phyloP scores from a whole-genome alignment of 1,140 invertebrate species.

The Saccostrea echinata region DNA sequence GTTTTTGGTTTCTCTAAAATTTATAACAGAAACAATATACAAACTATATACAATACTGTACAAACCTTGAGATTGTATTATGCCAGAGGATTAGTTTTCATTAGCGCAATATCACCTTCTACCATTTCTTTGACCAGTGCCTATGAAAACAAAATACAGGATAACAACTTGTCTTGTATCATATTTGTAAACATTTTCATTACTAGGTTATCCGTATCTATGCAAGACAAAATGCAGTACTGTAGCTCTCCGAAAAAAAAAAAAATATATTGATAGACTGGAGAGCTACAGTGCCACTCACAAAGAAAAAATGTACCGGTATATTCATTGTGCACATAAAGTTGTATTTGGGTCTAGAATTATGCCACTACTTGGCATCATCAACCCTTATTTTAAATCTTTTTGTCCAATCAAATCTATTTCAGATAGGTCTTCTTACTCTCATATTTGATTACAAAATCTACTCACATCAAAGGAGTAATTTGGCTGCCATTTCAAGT shows the following conservation, averaged over 20 bases:
- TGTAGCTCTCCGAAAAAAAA: too few relatives aligned
- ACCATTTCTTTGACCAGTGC: conserved; percentile 97
- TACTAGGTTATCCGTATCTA: too few relatives aligned
- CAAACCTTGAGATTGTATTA: conserved; percentile 56
- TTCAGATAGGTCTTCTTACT: neutral
- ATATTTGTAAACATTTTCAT: too few relatives aligned
- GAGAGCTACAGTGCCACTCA: neutral
- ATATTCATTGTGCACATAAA: neutral
- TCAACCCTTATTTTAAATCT: too few relatives aligned
- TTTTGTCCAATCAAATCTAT: neutral
- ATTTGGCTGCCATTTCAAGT: conserved; percentile 93
- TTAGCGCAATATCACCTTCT: conserved; percentile 93
- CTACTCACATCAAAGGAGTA: conserved; percentile 88
- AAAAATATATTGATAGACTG: neutral
- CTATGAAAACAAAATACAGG: conserved; percentile 80
- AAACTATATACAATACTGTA: neutral
- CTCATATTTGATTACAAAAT: neutral
- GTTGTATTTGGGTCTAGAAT: too few relatives aligned
- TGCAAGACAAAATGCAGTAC: too few relatives aligned
- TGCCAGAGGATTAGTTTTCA: conserved; percentile 91
- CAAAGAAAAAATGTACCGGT: neutral
- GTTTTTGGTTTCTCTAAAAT: too few relatives aligned
- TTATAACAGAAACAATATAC: too few relatives aligned
- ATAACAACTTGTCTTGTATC: too few relatives aligned
- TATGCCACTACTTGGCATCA: too few relatives aligned